Percentiles rank a stretch among this genome's conserved stretches.
Conservation (phyloP, 2,888 invertebrate genomes). For the Melieria picta region DNA sequence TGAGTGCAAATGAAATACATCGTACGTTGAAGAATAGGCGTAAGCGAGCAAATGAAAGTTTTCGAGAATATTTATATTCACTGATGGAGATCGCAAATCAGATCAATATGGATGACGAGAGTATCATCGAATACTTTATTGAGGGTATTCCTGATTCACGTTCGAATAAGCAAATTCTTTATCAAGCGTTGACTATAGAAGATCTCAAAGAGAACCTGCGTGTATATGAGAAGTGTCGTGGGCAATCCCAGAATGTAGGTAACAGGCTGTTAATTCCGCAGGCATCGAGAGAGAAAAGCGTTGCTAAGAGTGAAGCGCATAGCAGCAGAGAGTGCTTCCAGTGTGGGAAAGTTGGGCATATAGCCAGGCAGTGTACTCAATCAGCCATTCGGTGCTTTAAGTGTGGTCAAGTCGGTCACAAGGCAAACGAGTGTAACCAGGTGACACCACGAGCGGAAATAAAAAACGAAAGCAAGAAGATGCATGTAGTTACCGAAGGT, state of each 20-base stretch:
- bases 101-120: constrained; percentile 30
- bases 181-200: constrained; percentile 27
- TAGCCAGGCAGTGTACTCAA: constrained; percentile 21
- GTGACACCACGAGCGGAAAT: not conserved
- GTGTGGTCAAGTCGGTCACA: constrained; percentile 19
- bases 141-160: constrained; percentile 35
- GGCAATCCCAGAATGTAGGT: not conserved
- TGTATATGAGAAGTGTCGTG: constrained; percentile 35
- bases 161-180: constrained; percentile 31
- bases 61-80: constrained; percentile 36
- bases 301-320: not conserved
- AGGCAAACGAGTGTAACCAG: not conserved
- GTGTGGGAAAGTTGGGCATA: constrained; percentile 24
- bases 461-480: constrained; percentile 13
- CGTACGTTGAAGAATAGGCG: constrained; percentile 27
- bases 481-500: constrained; percentile 19
- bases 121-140: constrained; percentile 39
- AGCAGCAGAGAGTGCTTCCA: constrained; percentile 23
- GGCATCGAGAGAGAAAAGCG: not conserved
- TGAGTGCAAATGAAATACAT: constrained; percentile 30
- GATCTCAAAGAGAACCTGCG: constrained; percentile 35
- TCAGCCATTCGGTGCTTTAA: constrained; percentile 29
- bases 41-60: constrained; percentile 25
- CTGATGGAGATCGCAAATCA: constrained; percentile 33
- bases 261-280: not conserved